Conservation (phyloP, 2,888 invertebrate genomes). For the Pseudococcus jackbeardsleyi region DNA sequence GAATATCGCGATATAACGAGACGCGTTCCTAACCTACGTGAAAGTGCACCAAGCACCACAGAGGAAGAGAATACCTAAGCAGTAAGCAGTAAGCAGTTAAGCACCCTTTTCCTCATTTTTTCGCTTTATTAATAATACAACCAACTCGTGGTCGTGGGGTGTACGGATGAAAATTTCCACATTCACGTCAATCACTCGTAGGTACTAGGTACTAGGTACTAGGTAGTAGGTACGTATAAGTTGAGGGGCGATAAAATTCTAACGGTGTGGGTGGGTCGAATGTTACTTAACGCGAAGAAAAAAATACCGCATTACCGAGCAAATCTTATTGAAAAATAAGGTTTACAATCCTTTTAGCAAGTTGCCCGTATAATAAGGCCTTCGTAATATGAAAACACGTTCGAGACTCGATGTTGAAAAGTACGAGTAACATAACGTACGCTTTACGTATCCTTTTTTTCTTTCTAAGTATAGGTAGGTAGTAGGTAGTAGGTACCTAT, state of each 20-base stretch:
- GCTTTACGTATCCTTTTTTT: background rate
- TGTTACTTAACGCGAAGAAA: background rate
- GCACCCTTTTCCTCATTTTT: background rate
- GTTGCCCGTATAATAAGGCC: constrained; percentile 13
- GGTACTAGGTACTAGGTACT: too few species aligned
- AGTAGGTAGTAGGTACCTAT: too few species aligned
- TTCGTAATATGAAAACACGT: background rate
- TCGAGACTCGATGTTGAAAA: background rate
- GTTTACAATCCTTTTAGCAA: constrained; percentile 23
- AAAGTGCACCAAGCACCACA: background rate
- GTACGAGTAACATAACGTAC: background rate
- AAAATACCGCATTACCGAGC: background rate
- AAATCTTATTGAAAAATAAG: constrained; percentile 40
- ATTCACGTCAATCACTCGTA: constrained; percentile 6
- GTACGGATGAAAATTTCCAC: background rate
- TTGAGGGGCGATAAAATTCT: background rate
- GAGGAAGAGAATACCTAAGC: background rate
- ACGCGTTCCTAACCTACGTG: background rate
- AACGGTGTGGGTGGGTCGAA: background rate
- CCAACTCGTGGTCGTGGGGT: too few species aligned
- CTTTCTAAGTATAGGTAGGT: too few species aligned
- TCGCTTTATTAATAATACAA: background rate
- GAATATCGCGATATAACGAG: background rate
- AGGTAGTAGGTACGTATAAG: too few species aligned
- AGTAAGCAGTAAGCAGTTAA: too few species aligned